Conservation (phyloP, 2,113 vertebrate genomes). For the Pampusana beccarii region DNA sequence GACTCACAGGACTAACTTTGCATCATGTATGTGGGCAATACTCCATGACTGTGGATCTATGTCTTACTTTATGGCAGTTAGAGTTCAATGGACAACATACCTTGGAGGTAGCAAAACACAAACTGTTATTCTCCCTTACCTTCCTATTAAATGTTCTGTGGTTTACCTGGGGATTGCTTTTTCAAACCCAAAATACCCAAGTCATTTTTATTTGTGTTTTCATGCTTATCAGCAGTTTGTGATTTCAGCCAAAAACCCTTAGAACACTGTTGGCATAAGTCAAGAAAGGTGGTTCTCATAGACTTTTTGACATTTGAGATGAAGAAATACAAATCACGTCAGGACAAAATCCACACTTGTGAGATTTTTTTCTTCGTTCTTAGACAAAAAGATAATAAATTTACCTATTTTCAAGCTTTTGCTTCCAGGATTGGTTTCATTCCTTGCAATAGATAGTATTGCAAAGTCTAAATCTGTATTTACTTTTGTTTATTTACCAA, state of each 20-base stretch:
- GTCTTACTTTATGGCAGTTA: background rate
- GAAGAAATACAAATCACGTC: background rate
- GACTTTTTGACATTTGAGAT: background rate
- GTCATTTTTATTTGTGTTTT: background rate
- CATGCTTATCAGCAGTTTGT: background rate
- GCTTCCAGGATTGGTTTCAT: accelerated
- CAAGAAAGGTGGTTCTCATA: background rate
- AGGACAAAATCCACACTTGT: background rate
- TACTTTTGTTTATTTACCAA: background rate
- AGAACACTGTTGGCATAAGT: background rate
- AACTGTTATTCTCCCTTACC: background rate
- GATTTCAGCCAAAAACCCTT: background rate
- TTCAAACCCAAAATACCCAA: background rate
- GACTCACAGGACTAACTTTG: background rate
- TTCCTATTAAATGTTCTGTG: background rate
- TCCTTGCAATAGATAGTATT: background rate
- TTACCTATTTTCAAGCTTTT: background rate
- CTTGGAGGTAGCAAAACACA: background rate
- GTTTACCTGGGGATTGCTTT: background rate
- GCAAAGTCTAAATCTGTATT: background rate
- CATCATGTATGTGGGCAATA: background rate
- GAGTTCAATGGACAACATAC: background rate
- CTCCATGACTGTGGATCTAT: background rate
- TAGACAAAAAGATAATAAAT: background rate
- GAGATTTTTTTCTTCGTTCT: background rate